Conservation (phyloP, 2,888 invertebrate genomes). For the Drosophila nigricruria region DNA sequence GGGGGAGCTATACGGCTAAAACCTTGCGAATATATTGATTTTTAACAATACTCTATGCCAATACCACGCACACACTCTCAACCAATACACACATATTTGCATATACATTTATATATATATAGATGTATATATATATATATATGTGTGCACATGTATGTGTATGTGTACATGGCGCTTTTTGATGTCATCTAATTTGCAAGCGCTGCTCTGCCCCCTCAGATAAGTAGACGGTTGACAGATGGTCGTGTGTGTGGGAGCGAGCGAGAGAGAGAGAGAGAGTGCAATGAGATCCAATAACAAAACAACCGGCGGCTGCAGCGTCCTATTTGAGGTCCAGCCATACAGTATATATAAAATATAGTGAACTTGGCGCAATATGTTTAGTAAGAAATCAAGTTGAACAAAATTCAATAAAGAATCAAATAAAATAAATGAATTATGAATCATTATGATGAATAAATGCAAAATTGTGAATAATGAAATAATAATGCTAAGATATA, state of each 20-base stretch:
- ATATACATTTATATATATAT: not conserved
- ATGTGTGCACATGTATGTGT: not conserved
- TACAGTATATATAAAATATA: conserved; percentile 8
- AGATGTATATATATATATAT: not conserved
- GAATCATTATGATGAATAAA: not conserved
- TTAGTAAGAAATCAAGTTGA: not conserved
- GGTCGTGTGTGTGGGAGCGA: not conserved
- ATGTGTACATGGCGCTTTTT: conserved; percentile 13
- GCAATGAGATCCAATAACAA: conserved; percentile 5
- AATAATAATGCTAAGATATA: not conserved
- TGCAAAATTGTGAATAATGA: not conserved
- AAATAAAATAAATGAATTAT: not conserved
- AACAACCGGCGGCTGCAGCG: conserved; percentile 30
- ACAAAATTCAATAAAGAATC: not conserved
- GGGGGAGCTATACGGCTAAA: conserved; percentile 15
- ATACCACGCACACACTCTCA: conserved; percentile 34
- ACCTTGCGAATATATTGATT: conserved; percentile 66
- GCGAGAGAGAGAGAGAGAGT: not conserved
- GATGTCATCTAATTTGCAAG: conserved; percentile 27
- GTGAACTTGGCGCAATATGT: not conserved
- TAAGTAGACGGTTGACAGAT: conserved; percentile 20
- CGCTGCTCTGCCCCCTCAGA: conserved; percentile 1
- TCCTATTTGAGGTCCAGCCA: not conserved
- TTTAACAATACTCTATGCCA: conserved; percentile 65
- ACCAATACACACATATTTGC: conserved; percentile 19